Evolutionary conservation across 2,797 vertebrate genomes (phyloP), one percentile per base, ranked within the genome.

Genomic region (Macropus fuliginosus): DNA sequence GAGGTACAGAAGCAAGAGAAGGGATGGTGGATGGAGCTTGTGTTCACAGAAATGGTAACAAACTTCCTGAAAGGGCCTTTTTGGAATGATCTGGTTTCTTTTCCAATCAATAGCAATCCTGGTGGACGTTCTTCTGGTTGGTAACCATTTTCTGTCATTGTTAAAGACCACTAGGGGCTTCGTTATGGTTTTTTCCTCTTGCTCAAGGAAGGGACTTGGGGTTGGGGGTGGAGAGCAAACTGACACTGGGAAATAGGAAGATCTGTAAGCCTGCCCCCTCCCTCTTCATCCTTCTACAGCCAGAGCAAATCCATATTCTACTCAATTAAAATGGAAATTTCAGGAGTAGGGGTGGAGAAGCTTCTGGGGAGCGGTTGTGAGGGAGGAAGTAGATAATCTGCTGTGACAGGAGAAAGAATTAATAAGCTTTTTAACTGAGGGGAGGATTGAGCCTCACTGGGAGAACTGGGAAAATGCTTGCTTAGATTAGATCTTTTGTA

Each of bases 61-160:
- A 46, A 87, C 54, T 90, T 34, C 81, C 87, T 97, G 27, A 5
- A 56, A 87, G 90, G 59, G 52, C 55, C 24, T 12, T 57, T 89
- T 55, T 34, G 90, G 18, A 94, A 91, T 11, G 8, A 59, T 92
- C 27, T 57, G 52, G 93, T 92, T 56, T 96, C 92, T 92, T 95
- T 93, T 93, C 55, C 28, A 96, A 52, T 55, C 81, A 89, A 28
- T 29, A 74, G 56, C 57, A 90, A 55, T 93, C 54, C 18, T 90
- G 74, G 52, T 90, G 52, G 91, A 12, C 52, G 55, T 52, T 90
- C 94, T 96, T 29, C 34, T 62, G 21, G 54, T 89, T 94, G 59
- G 91, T 92, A 95, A 34, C 54, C 62, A 93, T 93, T 97, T 91
- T 95, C 57, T 91, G 57, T 56, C 56, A 56, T 66, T 55, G 62